phyloP scores from a whole-genome alignment of 2,797 vertebrate genomes.

The Orestias chungarensis region DNA sequence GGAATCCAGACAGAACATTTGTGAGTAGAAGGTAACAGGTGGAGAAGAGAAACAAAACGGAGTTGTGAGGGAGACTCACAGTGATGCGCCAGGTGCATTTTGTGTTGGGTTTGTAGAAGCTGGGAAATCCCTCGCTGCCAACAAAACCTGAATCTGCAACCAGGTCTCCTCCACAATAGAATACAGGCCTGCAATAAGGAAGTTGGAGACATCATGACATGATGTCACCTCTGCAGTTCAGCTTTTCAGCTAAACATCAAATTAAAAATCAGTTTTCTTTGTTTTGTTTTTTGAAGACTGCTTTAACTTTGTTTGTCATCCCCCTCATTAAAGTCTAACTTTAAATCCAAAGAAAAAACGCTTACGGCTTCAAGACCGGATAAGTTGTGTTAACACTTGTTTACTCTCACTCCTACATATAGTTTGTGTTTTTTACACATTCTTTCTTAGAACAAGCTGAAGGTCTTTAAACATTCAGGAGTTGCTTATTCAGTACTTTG shows the following conservation, averaged over 20 bases:
- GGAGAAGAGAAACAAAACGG: constrained; percentile 16
- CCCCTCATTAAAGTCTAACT: neutral
- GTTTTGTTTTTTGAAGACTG: neutral
- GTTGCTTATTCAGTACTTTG: neutral
- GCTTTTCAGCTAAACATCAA: too few relatives aligned
- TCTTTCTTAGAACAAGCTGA: neutral
- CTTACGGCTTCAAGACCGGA: neutral
- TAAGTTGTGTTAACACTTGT: neutral
- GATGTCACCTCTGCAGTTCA: too few relatives aligned
- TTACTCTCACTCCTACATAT: neutral
- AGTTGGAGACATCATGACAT: neutral
- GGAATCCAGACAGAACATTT: constrained; percentile 21
- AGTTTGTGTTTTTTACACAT: neutral
- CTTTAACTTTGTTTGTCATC: neutral
- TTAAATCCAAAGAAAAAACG: neutral
- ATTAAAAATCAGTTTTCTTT: too few relatives aligned
- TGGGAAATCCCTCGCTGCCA: constrained; percentile 89
- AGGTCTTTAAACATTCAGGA: neutral
- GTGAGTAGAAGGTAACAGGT: constrained; percentile 20
- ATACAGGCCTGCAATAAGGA: constrained; percentile 81
- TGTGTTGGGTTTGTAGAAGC: constrained; percentile 85
- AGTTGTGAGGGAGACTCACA: constrained; percentile 72
- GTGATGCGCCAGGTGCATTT: constrained; percentile 90
- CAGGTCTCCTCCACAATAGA: constrained; percentile 87
- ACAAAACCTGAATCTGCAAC: constrained; percentile 85